Percentiles rank a stretch among this genome's conserved stretches.
These are phyloP conservation scores for Odontomyia ornata DNA, from an alignment of 2,888 invertebrate species.

Conservation along the genomic window DNA sequence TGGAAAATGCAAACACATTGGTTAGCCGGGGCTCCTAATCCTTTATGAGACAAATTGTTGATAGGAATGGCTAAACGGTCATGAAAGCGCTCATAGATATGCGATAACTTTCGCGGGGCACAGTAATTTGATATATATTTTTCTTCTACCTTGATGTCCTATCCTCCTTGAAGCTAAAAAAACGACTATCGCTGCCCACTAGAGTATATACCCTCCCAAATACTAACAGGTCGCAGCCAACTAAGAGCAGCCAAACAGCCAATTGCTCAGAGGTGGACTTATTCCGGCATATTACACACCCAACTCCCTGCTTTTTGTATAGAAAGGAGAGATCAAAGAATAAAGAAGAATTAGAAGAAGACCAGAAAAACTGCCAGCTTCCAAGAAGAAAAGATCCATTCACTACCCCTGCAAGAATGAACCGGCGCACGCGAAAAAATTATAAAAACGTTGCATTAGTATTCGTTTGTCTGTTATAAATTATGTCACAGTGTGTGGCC, in stretches of 20 bases:
- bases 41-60: too few species aligned
- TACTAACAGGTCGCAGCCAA: neutral
- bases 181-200: constrained; percentile 5
- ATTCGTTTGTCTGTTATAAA: constrained; percentile 16
- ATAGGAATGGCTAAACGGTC: too few species aligned
- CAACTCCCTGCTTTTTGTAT: constrained; percentile 1
- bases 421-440: constrained; percentile 12
- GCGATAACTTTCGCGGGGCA: too few species aligned
- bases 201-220: neutral
- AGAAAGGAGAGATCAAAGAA: constrained; percentile 1
- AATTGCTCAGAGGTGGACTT: neutral
- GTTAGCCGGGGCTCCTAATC: too few species aligned
- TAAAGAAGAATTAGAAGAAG: constrained; percentile 21
- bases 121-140: neutral
- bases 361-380: neutral
- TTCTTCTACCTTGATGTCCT: neutral
- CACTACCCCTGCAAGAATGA: neutral
- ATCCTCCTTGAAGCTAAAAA: neutral
- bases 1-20: too few species aligned
- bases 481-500: constrained; percentile 16
- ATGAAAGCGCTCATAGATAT: too few species aligned
- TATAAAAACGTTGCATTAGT: neutral
- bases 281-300: constrained; percentile 1
- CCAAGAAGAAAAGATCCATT: neutral
- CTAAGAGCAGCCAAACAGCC: neutral